Evolutionary conservation across 1,140 invertebrate genomes (phyloP).

Genomic region (Lasioglossum albipes): DNA sequence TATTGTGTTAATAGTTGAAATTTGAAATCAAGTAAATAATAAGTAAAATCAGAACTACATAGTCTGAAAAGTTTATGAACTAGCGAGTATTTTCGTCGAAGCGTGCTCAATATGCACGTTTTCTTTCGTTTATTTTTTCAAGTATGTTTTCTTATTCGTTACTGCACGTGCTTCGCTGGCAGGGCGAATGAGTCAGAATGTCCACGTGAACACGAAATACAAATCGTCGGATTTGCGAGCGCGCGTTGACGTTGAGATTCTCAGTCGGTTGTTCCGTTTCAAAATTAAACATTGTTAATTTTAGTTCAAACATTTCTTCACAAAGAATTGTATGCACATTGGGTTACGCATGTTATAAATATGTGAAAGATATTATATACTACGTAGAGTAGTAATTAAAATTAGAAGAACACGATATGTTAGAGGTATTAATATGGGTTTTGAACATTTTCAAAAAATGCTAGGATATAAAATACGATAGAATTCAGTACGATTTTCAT

Average conservation of each 20-base stretch:
- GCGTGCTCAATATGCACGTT: neutral
- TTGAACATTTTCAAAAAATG: too few relatives aligned
- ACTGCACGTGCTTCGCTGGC: conserved; percentile 23
- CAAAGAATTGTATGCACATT: too few relatives aligned
- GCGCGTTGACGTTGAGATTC: neutral
- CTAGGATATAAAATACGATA: too few relatives aligned
- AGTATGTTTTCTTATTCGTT: conserved; percentile 26
- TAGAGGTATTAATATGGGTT: too few relatives aligned
- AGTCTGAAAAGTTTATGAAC: neutral
- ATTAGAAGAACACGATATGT: too few relatives aligned
- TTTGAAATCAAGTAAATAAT: too few relatives aligned
- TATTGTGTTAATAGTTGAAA: too few relatives aligned
- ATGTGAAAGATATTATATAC: too few relatives aligned
- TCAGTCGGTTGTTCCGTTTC: neutral
- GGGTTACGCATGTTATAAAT: too few relatives aligned
- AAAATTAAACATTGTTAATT: neutral
- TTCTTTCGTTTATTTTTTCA: conserved; percentile 19
- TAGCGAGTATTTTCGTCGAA: neutral
- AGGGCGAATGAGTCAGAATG: conserved; percentile 35
- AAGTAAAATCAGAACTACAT: neutral
- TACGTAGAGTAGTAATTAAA: too few relatives aligned
- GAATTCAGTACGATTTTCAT: too few relatives aligned
- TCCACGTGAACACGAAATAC: conserved; percentile 18
- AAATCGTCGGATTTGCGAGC: conserved; percentile 24
- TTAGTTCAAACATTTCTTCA: too few relatives aligned